phyloP scores from a whole-genome alignment of 2,797 vertebrate species.

The Phoxinus dragarum region DNA sequence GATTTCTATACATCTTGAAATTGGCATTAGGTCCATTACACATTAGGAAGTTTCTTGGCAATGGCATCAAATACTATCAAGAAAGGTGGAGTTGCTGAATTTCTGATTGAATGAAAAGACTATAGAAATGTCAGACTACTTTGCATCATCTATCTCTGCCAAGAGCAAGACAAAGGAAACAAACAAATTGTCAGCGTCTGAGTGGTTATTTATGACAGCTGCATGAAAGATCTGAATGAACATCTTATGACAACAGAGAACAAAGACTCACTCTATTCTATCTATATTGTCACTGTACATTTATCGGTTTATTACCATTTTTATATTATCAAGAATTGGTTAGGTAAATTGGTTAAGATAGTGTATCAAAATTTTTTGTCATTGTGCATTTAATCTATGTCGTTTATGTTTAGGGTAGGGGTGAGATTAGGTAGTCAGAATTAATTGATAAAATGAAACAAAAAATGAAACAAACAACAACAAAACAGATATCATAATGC shows the following conservation, averaged over 20 bases:
- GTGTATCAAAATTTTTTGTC: background rate
- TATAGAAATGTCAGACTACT: constrained; percentile 20
- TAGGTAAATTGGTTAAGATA: background rate
- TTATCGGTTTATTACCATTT: background rate
- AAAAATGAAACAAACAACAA: background rate
- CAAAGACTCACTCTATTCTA: constrained; percentile 24
- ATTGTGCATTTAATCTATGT: background rate
- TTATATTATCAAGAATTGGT: background rate
- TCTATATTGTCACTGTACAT: background rate
- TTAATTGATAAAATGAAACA: background rate
- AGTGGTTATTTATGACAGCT: constrained; percentile 33
- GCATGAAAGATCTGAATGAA: constrained; percentile 31
- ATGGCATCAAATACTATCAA: background rate
- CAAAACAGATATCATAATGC: background rate
- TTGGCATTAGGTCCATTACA: background rate
- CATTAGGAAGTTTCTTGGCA: background rate
- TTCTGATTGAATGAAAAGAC: background rate
- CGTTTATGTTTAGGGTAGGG: background rate
- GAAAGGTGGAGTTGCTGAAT: background rate
- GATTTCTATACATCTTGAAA: background rate
- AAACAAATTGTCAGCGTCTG: constrained; percentile 35
- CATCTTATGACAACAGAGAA: constrained; percentile 36
- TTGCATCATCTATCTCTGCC: constrained; percentile 1
- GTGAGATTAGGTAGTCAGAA: background rate
- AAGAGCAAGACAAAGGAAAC: constrained; percentile 35